Base-by-base conservation (phyloP, 1,140 invertebrate species). In the Drosophila nigromelanica region DNA sequence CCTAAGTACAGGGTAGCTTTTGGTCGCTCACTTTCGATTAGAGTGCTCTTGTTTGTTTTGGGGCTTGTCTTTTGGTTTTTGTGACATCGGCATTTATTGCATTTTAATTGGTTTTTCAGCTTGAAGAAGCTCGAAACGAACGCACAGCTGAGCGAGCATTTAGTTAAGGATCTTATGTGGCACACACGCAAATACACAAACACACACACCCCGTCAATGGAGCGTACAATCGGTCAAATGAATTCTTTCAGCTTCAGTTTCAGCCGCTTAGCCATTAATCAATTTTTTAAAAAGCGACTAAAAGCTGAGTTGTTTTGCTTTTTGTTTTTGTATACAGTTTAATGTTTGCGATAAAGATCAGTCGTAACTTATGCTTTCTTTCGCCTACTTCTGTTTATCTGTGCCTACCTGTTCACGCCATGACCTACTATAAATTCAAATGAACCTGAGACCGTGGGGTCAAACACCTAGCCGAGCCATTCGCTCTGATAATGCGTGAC, bases 401-500 rank as follows among this genome's bases (percentile, higher is more conserved):
- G 59, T 73, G 35, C 45, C 73, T 79, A 73, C 80, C 79, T 80
- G 77, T 79, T 63, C 47, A 62, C 58, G 73, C 78, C 79, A 67
- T 87, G 82, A 87, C 83, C 82, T 76, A 78, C 75, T 71, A 87
- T 76, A 70, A 71, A 82, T 79, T 66, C 61, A 79, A 87, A 87
- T 78, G 73, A 78, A 72, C 76, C 68, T 60, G 68, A 71, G 60
- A 51, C 11, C 11, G 51, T 3, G 33, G 66, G 82, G 82, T 86
- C 83, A 86, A 86, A 64, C 82, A 86, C 82, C 82, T 75, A 60
- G 35, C 47, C 27, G 27, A 52, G 61, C 54, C 40, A 58, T 76
- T 81, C 71, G 70, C 77, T 85, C 83, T 87, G 82, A 87, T 87
- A 82, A 82, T 89, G 82, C 78, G 83, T 82, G 83, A 79, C 82